Base-by-base conservation (phyloP, 2,888 invertebrate species). In the Nowickia ferox region DNA sequence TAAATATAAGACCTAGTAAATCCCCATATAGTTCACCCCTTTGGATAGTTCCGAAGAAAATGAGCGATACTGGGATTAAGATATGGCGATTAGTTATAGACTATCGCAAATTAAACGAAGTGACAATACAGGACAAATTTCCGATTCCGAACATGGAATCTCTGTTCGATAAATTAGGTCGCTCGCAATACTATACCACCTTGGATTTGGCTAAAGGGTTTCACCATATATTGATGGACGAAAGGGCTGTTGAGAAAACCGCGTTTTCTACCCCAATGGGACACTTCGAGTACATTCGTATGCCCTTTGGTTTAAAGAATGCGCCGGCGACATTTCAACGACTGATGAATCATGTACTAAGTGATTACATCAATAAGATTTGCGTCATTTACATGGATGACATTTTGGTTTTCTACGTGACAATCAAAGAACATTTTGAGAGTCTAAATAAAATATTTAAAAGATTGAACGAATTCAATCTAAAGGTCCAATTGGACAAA, bases 231-330 rank as follows among this genome's bases (percentile, higher is more conserved):
- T 48, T 74, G 51, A 61, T 74, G 61, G 61, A 61, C 38, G 48
- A 74, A 38, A 74, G 48, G 38, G 72, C 61, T 46, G 48, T 61
- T 17, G 59, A 48, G 17, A 74, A 74, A 59, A 59, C 48, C 11
- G 74, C 74, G 1, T 74, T 74, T 40, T 63, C 74, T n/a, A 63
- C 51, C 15, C 74, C 74, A 19, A 63, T 63, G 48, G 74, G 63
- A 10, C 74, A 61, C 40, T 74, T 61, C 42, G 61, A 74, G 61
- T 74, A 61, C 19, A 74, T 74, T 48, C 46, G 61, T 13, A 72
- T 59, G 15, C 13, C 48, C 13, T 48, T 48, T 9, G 48, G n/a
- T 8, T 48, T 48, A n/a, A 48, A 48, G 48, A 48, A 48, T 48
- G 48, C 48, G 8, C 48, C 15, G n/a, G 13, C 15, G 15, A 48